A percentile compares a stretch with the other conserved stretches of the same genome.
These are phyloP conservation scores for Platygyra sinensis DNA, from an alignment of 64 coral and sea anemone species.

Conservation along the genomic window DNA sequence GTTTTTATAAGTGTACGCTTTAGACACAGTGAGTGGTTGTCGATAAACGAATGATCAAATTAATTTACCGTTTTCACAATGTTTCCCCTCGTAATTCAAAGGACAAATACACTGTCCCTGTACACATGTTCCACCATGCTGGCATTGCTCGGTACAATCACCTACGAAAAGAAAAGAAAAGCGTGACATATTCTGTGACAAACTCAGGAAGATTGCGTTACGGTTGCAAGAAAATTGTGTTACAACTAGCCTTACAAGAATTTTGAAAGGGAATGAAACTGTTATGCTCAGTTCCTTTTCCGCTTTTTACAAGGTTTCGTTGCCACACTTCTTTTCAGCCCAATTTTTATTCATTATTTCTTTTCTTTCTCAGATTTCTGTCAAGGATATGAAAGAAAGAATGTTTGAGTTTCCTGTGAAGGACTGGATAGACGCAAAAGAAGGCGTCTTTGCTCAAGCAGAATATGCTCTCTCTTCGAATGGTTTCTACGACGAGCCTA, in stretches of 20 bases:
- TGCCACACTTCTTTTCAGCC: background rate
- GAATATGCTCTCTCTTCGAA: constrained; percentile 41
- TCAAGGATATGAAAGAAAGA: constrained; percentile 69
- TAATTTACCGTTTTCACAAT: constrained; percentile 53
- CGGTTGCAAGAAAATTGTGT: background rate
- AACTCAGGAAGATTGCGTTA: background rate
- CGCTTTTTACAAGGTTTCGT: too few relatives aligned
- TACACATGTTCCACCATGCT: constrained; percentile 51
- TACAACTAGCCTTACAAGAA: too few relatives aligned
- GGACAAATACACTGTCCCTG: constrained; percentile 64
- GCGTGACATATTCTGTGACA: background rate
- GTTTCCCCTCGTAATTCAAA: constrained; percentile 51
- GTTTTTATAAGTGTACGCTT: too few relatives aligned
- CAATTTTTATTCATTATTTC: background rate
- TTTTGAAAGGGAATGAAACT: too few relatives aligned
- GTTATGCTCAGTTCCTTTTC: too few relatives aligned
- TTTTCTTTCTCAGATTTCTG: constrained; percentile 54
- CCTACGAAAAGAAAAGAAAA: background rate
- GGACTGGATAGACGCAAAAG: constrained; percentile 71
- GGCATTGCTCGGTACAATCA: constrained; percentile 34
- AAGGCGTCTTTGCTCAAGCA: constrained; percentile 54
- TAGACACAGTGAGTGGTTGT: background rate
- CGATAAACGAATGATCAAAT: background rate
- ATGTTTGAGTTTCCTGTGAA: constrained; percentile 71
- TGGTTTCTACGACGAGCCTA: constrained; percentile 24